Conservation (phyloP, 2,888 invertebrate genomes). For the Portevinia maculata region DNA sequence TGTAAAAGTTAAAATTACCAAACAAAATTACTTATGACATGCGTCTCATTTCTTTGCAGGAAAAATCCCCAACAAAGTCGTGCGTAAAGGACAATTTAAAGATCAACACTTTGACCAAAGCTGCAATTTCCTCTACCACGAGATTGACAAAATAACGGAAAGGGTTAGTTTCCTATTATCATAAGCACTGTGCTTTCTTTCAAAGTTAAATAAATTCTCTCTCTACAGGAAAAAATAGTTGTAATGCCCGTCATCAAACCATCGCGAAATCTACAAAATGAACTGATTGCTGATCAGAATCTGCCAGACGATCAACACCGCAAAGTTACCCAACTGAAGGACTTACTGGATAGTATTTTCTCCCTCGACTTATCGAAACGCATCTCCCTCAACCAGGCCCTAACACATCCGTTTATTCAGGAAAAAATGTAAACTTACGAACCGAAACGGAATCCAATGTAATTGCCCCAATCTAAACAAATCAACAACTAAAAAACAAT, state of each 20-base stretch:
- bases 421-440: conserved; percentile 89
- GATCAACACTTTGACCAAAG: conserved; percentile 98
- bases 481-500: conserved; percentile 47
- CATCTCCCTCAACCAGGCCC: conserved; percentile 95
- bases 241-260: conserved; percentile 95
- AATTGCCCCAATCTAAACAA: conserved; percentile 64
- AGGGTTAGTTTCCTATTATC: conserved; percentile 87
- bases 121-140: conserved; percentile 98
- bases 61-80: conserved; percentile 97
- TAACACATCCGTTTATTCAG: conserved; percentile 97
- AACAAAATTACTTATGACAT: not conserved
- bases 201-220: not conserved
- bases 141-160: conserved; percentile 98
- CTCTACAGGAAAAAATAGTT: conserved; percentile 96
- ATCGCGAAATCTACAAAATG: conserved; percentile 92
- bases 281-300: conserved; percentile 94
- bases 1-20: not conserved
- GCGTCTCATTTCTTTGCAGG: conserved; percentile 74
- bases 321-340: conserved; percentile 95
- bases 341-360: conserved; percentile 95
- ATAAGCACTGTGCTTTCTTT: not conserved
- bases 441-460: conserved; percentile 50
- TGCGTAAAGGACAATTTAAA: conserved; percentile 96
- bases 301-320: conserved; percentile 94
- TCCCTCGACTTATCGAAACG: conserved; percentile 96